Conservation (phyloP, 2,888 invertebrate species). For the Sturmia bella region DNA sequence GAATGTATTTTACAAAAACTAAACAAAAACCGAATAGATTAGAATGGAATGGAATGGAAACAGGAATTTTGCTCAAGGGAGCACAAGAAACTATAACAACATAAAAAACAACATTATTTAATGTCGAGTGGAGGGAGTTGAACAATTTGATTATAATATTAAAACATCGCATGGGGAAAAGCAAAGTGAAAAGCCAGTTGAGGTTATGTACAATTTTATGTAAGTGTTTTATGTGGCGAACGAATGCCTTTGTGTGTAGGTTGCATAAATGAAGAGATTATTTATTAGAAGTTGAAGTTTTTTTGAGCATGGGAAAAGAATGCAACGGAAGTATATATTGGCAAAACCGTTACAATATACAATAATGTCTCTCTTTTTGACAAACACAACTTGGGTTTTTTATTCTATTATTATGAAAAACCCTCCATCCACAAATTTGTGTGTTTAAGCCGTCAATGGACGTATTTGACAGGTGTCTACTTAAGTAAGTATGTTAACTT, state of each 20-base stretch:
- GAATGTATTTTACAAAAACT: conserved; percentile 23
- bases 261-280: conserved; percentile 14
- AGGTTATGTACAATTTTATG: conserved; percentile 19
- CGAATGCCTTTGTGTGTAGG: conserved; percentile 19
- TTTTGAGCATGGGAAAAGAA: conserved; percentile 28
- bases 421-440: too few relatives aligned
- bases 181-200: conserved; percentile 28
- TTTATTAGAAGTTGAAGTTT: neutral
- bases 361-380: conserved; percentile 8
- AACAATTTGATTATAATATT: conserved; percentile 52
- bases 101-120: conserved; percentile 41
- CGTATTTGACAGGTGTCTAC: too few relatives aligned
- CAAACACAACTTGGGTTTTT: neutral
- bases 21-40: neutral
- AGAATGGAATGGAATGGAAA: neutral
- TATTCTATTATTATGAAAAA: too few relatives aligned
- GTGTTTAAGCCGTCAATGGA: too few relatives aligned
- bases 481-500: too few relatives aligned
- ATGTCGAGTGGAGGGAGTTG: conserved; percentile 30
- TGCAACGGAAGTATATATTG: conserved; percentile 41
- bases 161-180: conserved; percentile 19
- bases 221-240: conserved; percentile 18
- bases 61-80: conserved; percentile 20
- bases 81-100: conserved; percentile 2
- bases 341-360: conserved; percentile 8